These are phyloP conservation scores for Enteromius unitaeniatus DNA, from an alignment of 2,797 vertebrate genomes.

Conservation along the genomic window DNA sequence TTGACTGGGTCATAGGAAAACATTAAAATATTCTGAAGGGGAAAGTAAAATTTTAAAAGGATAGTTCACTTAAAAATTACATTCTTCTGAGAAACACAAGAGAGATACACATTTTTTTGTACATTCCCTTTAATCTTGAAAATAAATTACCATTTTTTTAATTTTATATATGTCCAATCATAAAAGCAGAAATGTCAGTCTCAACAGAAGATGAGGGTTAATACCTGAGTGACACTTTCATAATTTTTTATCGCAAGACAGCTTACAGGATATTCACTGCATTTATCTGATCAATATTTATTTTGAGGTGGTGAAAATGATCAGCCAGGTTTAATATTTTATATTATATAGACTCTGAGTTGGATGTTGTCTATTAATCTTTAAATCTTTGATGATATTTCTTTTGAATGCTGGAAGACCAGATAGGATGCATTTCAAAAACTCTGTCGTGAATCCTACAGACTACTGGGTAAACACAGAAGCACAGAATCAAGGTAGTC, in stretches of 20 bases:
- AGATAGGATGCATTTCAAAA: constrained; percentile 24
- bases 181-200: not conserved
- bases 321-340: not conserved
- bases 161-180: not conserved
- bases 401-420: constrained; percentile 37
- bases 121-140: not conserved
- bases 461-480: constrained; percentile 34
- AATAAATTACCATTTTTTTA: not conserved
- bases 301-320: constrained; percentile 10
- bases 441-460: constrained; percentile 48
- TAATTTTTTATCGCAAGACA: not conserved
- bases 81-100: not conserved
- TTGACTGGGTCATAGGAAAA: not conserved
- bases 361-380: not conserved
- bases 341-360: not conserved
- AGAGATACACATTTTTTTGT: not conserved
- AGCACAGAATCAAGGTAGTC: constrained; percentile 3
- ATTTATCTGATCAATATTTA: constrained; percentile 40
- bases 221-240: not conserved
- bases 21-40: not conserved
- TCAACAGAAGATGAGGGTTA: not conserved
- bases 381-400: constrained; percentile 45
- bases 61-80: not conserved
- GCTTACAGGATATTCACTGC: constrained; percentile 15
- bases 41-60: not conserved